Percentiles rank a stretch among this genome's conserved stretches.
These are phyloP conservation scores for Temnothorax curvispinosus DNA, from an alignment of 1,140 invertebrate genomes.

Conservation along the genomic window DNA sequence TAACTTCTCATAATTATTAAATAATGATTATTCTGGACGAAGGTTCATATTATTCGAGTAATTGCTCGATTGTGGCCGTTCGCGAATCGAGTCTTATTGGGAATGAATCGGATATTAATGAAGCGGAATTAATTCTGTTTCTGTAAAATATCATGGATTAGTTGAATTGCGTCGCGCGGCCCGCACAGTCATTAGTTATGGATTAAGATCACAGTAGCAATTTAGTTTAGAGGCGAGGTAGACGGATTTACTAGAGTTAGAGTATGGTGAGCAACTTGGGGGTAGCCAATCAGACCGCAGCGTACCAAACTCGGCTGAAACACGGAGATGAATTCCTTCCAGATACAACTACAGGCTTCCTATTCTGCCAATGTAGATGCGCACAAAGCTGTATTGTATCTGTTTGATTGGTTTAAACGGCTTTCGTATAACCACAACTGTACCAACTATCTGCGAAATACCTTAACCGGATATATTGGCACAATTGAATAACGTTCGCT, in stretches of 20 bases:
- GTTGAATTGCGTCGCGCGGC: neutral
- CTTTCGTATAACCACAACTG: slow-evolving; percentile 67
- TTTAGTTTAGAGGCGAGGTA: neutral
- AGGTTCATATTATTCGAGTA: neutral
- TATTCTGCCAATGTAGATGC: slow-evolving; percentile 49
- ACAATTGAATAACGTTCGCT: slow-evolving; percentile 61
- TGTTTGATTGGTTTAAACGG: slow-evolving; percentile 73
- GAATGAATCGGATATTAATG: slow-evolving; percentile 2
- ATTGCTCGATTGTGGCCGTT: slow-evolving; percentile 20
- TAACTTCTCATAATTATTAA: slow-evolving; percentile 28
- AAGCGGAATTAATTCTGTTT: slow-evolving; percentile 36
- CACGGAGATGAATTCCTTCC: slow-evolving; percentile 65
- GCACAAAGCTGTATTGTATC: slow-evolving; percentile 60
- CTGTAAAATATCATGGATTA: slow-evolving; percentile 47
- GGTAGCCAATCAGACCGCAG: slow-evolving; percentile 58
- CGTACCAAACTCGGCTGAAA: slow-evolving; percentile 57
- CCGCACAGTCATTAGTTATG: slow-evolving; percentile 53
- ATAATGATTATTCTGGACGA: slow-evolving; percentile 18
- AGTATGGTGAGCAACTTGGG: slow-evolving; percentile 36
- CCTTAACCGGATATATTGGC: slow-evolving; percentile 67
- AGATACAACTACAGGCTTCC: slow-evolving; percentile 43
- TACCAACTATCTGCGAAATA: slow-evolving; percentile 67
- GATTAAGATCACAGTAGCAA: slow-evolving; percentile 63
- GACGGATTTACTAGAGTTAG: slow-evolving; percentile 61
- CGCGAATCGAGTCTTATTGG: slow-evolving; percentile 2